A percentile compares a stretch with the other conserved stretches of the same genome.
Evolutionary conservation across 2,888 invertebrate genomes (phyloP).

Genomic region (Agriopis leucophaearia): DNA sequence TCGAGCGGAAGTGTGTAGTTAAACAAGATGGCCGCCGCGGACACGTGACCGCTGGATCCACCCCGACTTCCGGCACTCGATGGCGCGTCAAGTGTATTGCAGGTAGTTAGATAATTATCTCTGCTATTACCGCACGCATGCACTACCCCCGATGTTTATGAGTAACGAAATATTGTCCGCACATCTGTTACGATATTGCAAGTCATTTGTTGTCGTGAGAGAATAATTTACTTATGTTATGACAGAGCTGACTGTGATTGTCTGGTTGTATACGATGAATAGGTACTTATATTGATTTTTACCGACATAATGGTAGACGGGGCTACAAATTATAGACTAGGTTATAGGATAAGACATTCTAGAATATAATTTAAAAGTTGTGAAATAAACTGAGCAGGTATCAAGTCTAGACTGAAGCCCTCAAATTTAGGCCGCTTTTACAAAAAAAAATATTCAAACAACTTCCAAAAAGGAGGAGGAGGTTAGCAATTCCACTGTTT

Average conservation of each 20-base stretch:
- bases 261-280: neutral
- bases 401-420: too few species aligned
- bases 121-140: conserved; percentile 62
- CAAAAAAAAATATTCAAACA: too few species aligned
- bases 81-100: conserved; percentile 82
- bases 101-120: conserved; percentile 78
- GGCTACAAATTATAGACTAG: too few species aligned
- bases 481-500: too few species aligned
- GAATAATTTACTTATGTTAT: conserved; percentile 2
- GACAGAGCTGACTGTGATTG: conserved; percentile 23
- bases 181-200: conserved; percentile 78
- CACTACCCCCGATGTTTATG: conserved; percentile 61
- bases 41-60: conserved; percentile 83
- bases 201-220: conserved; percentile 19
- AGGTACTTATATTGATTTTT: neutral
- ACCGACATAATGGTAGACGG: too few species aligned
- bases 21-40: conserved; percentile 79
- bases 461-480: too few species aligned
- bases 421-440: too few species aligned
- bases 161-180: conserved; percentile 60
- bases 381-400: too few species aligned
- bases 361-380: too few species aligned
- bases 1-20: conserved; percentile 79
- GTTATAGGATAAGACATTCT: too few species aligned
- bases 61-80: conserved; percentile 80